Base-by-base conservation (phyloP, 1,140 invertebrate species). In the Heliothis virescens region DNA sequence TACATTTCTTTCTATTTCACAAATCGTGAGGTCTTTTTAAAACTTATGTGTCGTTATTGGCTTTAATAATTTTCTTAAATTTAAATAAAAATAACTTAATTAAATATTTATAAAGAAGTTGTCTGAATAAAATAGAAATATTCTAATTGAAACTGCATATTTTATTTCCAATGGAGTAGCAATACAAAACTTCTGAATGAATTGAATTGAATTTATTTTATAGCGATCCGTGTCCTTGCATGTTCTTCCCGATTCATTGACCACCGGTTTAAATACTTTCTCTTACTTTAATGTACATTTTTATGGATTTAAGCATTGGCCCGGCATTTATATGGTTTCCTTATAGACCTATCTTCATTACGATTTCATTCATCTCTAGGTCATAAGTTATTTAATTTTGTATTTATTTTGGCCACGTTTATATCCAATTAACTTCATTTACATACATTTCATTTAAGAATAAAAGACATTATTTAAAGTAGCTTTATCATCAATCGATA, bases 191-290 rank as follows among this genome's bases (percentile, higher is more conserved):
- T 18, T 1, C 53, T 29, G 21, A 60, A 60, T 59, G 18, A 59
- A 18, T 59, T 26, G 11, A 59, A 59, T 59, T 26, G 11, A 26
- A 59, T 59, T 59, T 59, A 62, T 29, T 65, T 65, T 65, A 47
- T 9, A 47, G 16, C 12, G 21, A 48, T 16, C 15, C 41, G 62
- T 48, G 62, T 67, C 63, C 63, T 67, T 67, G 63, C 63, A 67
- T 67, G 12, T 48, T 48, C 41, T 67, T 67, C 63, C 41, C 41
- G 63, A 67, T 67, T 67, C 63, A 67, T 67, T 67, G 63, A 67
- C 63, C 63, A 67, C 13, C 16, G 63, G 0, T 18, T 67, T 48
- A 18, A 26, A 48, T 41, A 67, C 63, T 67, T 67, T 67, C 41
- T 21, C 63, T 65, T 65, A 18, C 34, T 65, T 47, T 11, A 18